phyloP scores from a whole-genome alignment of 2,888 invertebrate genomes.

The Azorinus chamasolen region DNA sequence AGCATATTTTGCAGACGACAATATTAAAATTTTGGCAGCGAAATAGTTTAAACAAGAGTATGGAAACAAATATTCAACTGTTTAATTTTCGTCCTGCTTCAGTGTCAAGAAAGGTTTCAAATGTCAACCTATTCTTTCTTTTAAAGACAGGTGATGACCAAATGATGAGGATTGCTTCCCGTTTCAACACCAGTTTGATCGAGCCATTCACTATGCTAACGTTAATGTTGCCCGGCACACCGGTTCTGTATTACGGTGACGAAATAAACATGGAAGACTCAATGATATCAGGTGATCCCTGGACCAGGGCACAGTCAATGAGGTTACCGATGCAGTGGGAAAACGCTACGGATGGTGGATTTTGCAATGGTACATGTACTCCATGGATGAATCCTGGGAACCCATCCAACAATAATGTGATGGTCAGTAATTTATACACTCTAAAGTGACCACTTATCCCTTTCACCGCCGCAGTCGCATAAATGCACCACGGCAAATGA shows the following conservation, averaged over 20 bases:
- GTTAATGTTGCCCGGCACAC: slow-evolving; percentile 93
- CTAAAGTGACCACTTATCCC: no score
- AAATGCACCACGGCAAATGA: no score
- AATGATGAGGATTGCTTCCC: slow-evolving; percentile 62
- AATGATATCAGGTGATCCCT: background rate
- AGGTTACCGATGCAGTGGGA: slow-evolving; percentile 83
- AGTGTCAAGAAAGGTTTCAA: no score
- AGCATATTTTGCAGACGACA: no score
- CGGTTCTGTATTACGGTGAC: slow-evolving; percentile 95
- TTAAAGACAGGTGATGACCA: slow-evolving; percentile 74
- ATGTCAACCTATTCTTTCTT: background rate
- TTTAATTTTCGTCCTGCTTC: no score
- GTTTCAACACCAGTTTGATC: slow-evolving; percentile 67
- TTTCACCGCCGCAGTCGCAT: no score
- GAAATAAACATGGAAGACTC: slow-evolving; percentile 91
- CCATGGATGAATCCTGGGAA: slow-evolving; percentile 71
- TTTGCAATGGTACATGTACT: slow-evolving; percentile 62
- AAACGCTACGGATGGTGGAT: slow-evolving; percentile 73
- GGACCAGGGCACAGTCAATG: slow-evolving; percentile 66
- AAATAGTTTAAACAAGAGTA: no score
- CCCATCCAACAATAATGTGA: slow-evolving; percentile 64
- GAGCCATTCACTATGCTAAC: slow-evolving; percentile 92
- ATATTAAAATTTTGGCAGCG: no score
- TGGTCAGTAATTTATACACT: slow-evolving; percentile 71
- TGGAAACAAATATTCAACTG: no score